Percentiles rank a stretch among this genome's conserved stretches.
Evolutionary conservation across 2,888 invertebrate genomes (phyloP).

Genomic region (Xanthorhoe spadicearia): DNA sequence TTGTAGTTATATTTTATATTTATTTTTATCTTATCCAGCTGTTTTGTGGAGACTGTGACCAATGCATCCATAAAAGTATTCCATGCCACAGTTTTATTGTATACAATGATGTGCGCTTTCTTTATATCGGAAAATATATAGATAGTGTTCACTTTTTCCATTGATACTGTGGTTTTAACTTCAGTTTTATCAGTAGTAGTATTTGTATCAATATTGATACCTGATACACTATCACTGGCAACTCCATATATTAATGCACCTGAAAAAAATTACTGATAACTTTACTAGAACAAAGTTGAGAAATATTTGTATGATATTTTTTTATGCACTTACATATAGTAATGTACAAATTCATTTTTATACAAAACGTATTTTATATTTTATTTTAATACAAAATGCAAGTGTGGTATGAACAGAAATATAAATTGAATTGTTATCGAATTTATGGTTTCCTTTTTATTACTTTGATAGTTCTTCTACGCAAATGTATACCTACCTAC

Average conservation of each 20-base stretch:
- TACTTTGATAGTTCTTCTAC: no score
- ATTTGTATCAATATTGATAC: constrained; percentile 4
- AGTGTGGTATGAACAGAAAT: no score
- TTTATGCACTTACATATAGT: neutral
- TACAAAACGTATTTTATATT: neutral
- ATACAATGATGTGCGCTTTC: neutral
- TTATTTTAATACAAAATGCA: no score
- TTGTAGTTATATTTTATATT: constrained; percentile 27
- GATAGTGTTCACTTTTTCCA: constrained; percentile 3
- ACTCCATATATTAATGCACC: constrained; percentile 13
- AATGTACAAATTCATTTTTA: neutral
- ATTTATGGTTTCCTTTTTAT: no score
- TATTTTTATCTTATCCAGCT: constrained; percentile 18
- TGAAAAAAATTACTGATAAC: constrained; percentile 15
- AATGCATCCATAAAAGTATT: constrained; percentile 15
- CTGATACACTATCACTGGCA: constrained; percentile 16
- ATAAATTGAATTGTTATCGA: no score
- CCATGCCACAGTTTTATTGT: constrained; percentile 18
- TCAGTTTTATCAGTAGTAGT: constrained; percentile 29
- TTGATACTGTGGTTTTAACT: constrained; percentile 38
- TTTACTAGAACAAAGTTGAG: neutral
- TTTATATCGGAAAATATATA: neutral
- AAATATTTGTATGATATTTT: neutral
- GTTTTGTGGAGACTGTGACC: constrained; percentile 2
- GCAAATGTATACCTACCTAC: no score